Conservation (phyloP, 1,140 invertebrate species). For the Myzus persicae region DNA sequence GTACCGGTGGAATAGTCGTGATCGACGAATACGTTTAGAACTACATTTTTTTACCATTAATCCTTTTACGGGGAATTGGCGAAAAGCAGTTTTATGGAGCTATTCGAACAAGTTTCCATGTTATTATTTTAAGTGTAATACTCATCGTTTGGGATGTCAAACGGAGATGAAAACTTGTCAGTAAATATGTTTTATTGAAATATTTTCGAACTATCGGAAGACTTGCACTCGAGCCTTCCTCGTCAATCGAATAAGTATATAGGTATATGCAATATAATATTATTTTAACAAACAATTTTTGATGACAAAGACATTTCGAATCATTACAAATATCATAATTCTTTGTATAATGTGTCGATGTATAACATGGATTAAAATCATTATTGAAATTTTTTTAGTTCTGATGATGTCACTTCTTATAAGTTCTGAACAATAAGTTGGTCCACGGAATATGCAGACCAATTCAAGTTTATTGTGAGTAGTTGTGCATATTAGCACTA, state of each 20-base stretch:
- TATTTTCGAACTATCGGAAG: neutral
- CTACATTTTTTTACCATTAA: neutral
- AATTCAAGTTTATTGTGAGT: neutral
- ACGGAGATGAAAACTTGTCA: neutral
- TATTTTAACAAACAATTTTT: too few species aligned
- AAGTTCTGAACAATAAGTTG: neutral
- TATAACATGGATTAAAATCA: too few species aligned
- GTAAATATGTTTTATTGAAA: slow-evolving; percentile 20
- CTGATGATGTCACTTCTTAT: neutral
- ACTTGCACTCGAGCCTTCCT: neutral
- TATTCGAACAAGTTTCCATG: neutral
- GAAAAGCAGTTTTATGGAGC: slow-evolving; percentile 9
- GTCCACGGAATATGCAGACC: neutral
- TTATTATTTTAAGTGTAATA: slow-evolving; percentile 17
- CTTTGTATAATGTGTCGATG: neutral
- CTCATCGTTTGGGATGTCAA: slow-evolving; percentile 3
- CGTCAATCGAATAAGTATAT: neutral
- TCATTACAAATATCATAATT: too few species aligned
- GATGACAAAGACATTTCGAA: too few species aligned
- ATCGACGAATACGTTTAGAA: neutral
- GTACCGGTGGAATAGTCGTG: neutral
- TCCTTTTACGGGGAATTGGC: neutral
- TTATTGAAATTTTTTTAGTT: neutral
- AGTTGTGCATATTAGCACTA: neutral
- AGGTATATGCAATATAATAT: too few species aligned